Percentiles rank a stretch among this genome's conserved stretches.
phyloP scores from a whole-genome alignment of 2,113 vertebrate genomes.

The Percopsis transmontana region DNA sequence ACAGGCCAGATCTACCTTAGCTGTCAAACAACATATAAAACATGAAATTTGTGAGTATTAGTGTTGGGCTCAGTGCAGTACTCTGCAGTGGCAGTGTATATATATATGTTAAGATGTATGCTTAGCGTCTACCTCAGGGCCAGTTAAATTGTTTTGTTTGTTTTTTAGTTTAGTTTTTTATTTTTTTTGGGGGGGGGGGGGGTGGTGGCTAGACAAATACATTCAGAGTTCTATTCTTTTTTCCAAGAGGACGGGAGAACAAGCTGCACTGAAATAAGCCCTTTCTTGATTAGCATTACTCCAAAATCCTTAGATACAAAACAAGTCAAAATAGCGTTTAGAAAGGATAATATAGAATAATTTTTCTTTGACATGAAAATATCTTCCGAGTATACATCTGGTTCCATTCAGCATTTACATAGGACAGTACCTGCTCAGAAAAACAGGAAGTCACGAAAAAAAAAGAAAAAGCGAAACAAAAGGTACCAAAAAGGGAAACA shows the following conservation, averaged over 20 bases:
- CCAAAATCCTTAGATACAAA: constrained; percentile 56
- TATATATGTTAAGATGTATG: too few species aligned
- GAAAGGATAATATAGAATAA: constrained; percentile 69
- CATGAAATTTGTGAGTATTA: too few species aligned
- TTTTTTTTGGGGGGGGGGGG: too few species aligned
- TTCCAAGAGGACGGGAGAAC: constrained; percentile 51
- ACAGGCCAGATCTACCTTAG: too few species aligned
- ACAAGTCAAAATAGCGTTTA: constrained; percentile 61
- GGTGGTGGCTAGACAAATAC: constrained; percentile 42
- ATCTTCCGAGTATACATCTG: constrained; percentile 54
- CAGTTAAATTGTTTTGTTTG: too few species aligned
- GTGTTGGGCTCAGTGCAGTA: too few species aligned
- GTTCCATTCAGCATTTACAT: constrained; percentile 73
- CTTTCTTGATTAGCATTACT: constrained; percentile 75
- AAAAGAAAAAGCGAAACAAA: constrained; percentile 31
- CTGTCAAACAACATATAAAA: too few species aligned
- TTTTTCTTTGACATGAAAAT: constrained; percentile 70
- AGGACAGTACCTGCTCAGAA: constrained; percentile 68
- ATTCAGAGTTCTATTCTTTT: constrained; percentile 56
- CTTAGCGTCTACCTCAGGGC: too few species aligned
- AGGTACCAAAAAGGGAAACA: constrained; percentile 33
- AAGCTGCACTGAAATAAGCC: constrained; percentile 75
- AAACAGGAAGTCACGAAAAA: constrained; percentile 71
- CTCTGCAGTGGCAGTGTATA: too few species aligned
- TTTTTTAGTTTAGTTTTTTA: too few species aligned